Evolutionary conservation across 2,113 vertebrate species (phyloP), one percentile per base, ranked within the genome.

Genomic region (Oncorhynchus masou): DNA sequence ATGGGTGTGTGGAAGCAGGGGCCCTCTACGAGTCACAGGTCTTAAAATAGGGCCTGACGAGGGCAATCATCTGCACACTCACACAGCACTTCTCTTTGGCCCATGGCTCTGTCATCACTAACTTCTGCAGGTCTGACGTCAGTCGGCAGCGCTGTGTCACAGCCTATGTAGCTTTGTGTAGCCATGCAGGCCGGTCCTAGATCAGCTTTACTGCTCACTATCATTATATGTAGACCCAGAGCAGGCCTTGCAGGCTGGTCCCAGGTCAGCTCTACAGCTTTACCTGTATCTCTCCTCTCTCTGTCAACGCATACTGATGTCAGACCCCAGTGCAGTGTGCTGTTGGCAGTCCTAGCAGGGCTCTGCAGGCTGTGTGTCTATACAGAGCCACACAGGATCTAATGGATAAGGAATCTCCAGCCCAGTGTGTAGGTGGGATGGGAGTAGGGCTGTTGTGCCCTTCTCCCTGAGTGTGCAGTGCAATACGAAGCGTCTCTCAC

Each of bases 1-100:
- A 20, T 15, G 54, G 20, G 54, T 57, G 54, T 20, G 54, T 57
- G 15, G 13, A 57, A 45, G 9, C 39, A 45, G 39, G 39, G 39
- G 72, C 83, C 72, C 84, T 88, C 81, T 71, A 75, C 86, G 82
- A 91, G 75, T 88, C 72, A 74, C 83, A 57, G 74, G 81, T 74
- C 87, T 87, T 88, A 86, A 88, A 90, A 88, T 45, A 88, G 90
- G 79, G 79, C 81, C 85, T 79, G 83, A 79, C 68, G 76, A 86
- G 34, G 22, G 73, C 74, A 9, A 45, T 45, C 39, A 45, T 45
- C 39, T 27, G 59, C 51, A 73, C 57, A 31, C 54, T 60, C 27
- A 65, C 72, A 48, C 60, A 65, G 2, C 29, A 62, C 59, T 9
- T 29, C 75, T 22, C 71, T 25, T 75, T 29, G 86, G 86, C 39